A percentile compares a stretch with the other conserved stretches of the same genome.
These are phyloP conservation scores for Drosophila quadrilineata DNA, from an alignment of 1,140 invertebrate genomes.

Conservation along the genomic window DNA sequence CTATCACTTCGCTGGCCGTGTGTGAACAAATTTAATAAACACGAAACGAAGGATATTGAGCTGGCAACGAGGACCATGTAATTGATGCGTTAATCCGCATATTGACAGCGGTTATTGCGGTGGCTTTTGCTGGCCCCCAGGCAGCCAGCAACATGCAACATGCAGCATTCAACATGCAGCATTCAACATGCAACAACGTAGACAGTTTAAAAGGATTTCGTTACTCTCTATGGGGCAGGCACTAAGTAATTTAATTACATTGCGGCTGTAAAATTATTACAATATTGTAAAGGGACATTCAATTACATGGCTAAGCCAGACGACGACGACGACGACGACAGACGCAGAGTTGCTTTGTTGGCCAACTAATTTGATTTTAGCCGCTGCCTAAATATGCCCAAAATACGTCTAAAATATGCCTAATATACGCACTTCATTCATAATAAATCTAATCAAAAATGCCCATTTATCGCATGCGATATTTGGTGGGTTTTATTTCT, in stretches of 20 bases:
- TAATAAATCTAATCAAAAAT: too few species aligned
- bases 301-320: background rate
- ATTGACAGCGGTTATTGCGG: slow-evolving; percentile 79
- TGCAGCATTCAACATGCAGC: too few species aligned
- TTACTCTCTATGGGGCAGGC: slow-evolving; percentile 14
- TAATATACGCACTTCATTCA: too few species aligned
- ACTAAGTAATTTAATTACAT: slow-evolving; percentile 77
- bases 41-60: slow-evolving; percentile 12
- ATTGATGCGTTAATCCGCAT: slow-evolving; percentile 80
- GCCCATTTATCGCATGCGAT: too few species aligned
- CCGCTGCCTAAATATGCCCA: too few species aligned
- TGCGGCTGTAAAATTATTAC: slow-evolving; percentile 59
- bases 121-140: slow-evolving; percentile 66
- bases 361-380: slow-evolving; percentile 6
- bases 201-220: slow-evolving; percentile 72
- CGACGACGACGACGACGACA: too few species aligned
- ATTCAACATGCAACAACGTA: too few species aligned
- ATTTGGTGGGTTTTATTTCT: too few species aligned
- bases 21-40: slow-evolving; percentile 47
- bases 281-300: slow-evolving; percentile 41
- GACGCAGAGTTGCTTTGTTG: slow-evolving; percentile 9
- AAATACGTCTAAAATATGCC: too few species aligned
- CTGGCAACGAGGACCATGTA: slow-evolving; percentile 44
- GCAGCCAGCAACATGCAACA: too few species aligned
- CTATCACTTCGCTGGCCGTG: too few species aligned